Conservation (phyloP, 2,888 invertebrate species). For the Dermolepida albohirtum region DNA sequence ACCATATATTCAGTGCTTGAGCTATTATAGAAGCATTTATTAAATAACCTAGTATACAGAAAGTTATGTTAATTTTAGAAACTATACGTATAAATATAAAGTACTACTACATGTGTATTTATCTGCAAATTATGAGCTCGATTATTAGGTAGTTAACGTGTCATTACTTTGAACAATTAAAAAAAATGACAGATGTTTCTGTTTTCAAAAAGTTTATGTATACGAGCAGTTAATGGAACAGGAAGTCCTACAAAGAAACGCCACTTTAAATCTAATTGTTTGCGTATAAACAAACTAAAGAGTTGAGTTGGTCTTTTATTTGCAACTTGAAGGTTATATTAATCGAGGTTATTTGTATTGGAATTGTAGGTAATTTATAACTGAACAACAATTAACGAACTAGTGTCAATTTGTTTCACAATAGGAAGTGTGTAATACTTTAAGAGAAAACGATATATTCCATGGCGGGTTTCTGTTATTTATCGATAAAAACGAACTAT, state of each 20-base stretch:
- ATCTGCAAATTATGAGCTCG: too few relatives aligned
- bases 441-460: not conserved
- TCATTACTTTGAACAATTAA: conserved; percentile 25
- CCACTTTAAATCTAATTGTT: conserved; percentile 1
- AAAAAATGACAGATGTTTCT: conserved; percentile 20
- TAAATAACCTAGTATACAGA: too few relatives aligned
- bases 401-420: conserved; percentile 21
- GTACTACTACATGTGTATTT: too few relatives aligned
- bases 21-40: too few relatives aligned
- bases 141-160: conserved; percentile 11
- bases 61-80: too few relatives aligned
- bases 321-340: conserved; percentile 16
- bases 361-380: conserved; percentile 20
- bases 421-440: not conserved
- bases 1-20: too few relatives aligned
- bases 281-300: conserved; percentile 5
- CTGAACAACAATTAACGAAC: conserved; percentile 10
- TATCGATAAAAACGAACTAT: too few relatives aligned
- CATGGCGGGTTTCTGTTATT: too few relatives aligned
- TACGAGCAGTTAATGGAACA: conserved; percentile 1
- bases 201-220: not conserved
- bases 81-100: too few relatives aligned
- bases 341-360: conserved; percentile 24
- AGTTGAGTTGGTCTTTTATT: not conserved
- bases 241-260: conserved; percentile 11